Conservation (phyloP, 2,113 vertebrate genomes). For the Nothocercus nigrocapillus region DNA sequence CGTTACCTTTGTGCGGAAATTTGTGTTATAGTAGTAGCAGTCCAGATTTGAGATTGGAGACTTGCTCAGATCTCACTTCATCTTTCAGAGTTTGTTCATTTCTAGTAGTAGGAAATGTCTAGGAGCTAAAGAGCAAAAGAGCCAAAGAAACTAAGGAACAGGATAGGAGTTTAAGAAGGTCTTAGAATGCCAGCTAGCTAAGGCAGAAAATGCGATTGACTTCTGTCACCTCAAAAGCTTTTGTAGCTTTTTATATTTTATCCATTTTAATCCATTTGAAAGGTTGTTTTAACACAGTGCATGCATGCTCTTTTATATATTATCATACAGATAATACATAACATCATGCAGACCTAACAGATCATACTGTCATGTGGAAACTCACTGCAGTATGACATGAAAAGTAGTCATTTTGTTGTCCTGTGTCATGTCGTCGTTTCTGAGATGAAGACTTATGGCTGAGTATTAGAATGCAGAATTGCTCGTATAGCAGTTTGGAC, state of each 20-base stretch:
- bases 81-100: background rate
- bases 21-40: background rate
- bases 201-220: background rate
- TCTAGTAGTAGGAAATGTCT: background rate
- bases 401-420: conserved; percentile 6
- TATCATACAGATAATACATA: background rate
- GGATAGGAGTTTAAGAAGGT: background rate
- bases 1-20: background rate
- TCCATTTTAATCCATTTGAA: background rate
- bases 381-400: background rate
- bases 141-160: background rate
- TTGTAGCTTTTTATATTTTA: background rate
- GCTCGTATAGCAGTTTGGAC: background rate
- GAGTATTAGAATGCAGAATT: background rate
- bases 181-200: background rate
- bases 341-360: background rate
- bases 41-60: background rate
- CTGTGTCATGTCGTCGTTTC: background rate
- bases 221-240: background rate
- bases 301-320: background rate
- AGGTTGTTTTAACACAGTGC: background rate
- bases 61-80: background rate
- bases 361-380: background rate
- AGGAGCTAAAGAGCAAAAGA: background rate
- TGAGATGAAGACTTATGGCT: background rate